A percentile compares a stretch with the other conserved stretches of the same genome.
Conservation (phyloP, 2,888 invertebrate genomes). For the Eupithecia tripunctaria region DNA sequence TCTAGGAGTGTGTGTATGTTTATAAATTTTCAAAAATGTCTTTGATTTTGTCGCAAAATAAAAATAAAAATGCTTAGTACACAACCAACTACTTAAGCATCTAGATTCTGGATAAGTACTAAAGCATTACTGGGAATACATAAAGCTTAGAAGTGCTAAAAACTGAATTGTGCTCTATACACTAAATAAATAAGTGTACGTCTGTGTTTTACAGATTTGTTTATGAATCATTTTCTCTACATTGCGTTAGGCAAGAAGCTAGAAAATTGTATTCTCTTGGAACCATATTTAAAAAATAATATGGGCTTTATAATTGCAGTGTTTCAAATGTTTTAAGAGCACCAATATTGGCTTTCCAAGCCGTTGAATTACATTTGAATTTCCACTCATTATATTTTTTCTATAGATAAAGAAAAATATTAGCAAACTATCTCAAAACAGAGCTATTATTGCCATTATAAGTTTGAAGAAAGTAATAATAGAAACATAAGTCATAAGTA, state of each 20-base stretch:
- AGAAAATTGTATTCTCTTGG: not conserved
- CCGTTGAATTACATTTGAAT: not conserved
- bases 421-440: not conserved
- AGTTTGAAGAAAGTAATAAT: not conserved
- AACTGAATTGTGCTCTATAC: conserved; percentile 5
- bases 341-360: not conserved
- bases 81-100: not conserved
- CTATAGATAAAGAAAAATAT: not conserved
- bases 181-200: conserved; percentile 3
- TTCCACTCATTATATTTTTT: not conserved
- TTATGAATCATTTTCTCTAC: not conserved
- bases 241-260: conserved; percentile 29
- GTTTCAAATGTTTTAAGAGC: not conserved
- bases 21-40: not conserved
- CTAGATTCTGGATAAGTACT: not conserved
- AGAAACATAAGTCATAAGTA: conserved; percentile 43
- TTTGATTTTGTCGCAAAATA: not conserved
- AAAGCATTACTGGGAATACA: conserved; percentile 35
- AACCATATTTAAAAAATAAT: not conserved
- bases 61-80: not conserved
- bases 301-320: not conserved
- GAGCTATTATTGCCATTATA: not conserved
- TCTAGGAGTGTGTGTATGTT: not conserved
- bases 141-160: conserved; percentile 38
- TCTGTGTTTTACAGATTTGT: not conserved